Base-by-base conservation (phyloP, 1,140 invertebrate species). In the Diabrotica undecimpunctata region DNA sequence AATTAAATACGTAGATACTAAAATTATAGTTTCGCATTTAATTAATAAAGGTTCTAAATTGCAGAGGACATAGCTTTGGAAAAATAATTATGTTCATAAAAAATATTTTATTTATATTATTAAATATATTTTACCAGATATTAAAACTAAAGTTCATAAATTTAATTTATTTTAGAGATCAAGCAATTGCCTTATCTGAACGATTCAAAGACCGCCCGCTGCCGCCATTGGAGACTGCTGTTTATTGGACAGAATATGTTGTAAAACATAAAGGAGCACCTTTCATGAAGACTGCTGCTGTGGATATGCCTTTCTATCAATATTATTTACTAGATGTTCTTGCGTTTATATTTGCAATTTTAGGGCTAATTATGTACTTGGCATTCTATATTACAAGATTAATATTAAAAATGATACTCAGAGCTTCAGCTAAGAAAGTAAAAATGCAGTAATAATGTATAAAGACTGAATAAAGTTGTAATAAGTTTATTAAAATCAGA, bases 231-330 rank as follows among this genome's bases (percentile, higher is more conserved):
- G 83, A 86, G 8, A 83, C 79, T 0, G 83, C 85, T 0, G 74
- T 85, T 12, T 87, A 82, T 76, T 88, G 86, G 86, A 81, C 84
- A 0, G 85, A 88, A 69, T 87, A 87, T 66, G 79, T 86, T 11
- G 84, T 86, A 5, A 75, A 83, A 8, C 80, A 89, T 70, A 80
- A 81, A 54, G 86, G 79, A 68, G 86, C 82, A 37, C 78, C 68
- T 50, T 83, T 81, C 78, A 80, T 88, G 66, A 79, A 81, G 53
- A 82, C 84, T 0, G 77, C 83, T 5, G 85, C 84, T 0, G 76
- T 83, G 0, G 79, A 84, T 9, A 79, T 88, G 61, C 81, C 82
- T 9, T 81, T 83, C 68, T 87, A 86, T 74, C 82, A 87, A 67
- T 87, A 87, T 75, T 81, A 84, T 41, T 73, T 86, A 52, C 74